These are phyloP conservation scores for Armadillidium nasatum DNA, from an alignment of 1,140 invertebrate species.

Conservation along the genomic window DNA sequence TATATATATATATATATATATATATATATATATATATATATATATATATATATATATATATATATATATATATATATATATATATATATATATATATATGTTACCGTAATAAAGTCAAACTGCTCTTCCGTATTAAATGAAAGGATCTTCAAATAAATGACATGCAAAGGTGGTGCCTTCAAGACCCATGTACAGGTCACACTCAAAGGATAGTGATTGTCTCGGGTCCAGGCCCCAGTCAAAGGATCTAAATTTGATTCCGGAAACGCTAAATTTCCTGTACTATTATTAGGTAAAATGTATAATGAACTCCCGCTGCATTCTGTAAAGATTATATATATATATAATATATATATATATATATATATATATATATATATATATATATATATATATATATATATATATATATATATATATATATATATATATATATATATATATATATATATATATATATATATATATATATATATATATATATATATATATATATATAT, in stretches of 20 bases:
- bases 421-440: slow-evolving; percentile 6
- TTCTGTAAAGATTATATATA: slow-evolving; percentile 10
- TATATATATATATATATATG: too few species aligned
- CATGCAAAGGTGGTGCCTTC: slow-evolving; percentile 17
- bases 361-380: not conserved
- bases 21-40: too few species aligned
- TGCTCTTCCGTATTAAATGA: slow-evolving; percentile 23
- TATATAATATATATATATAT: not conserved
- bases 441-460: slow-evolving; percentile 6
- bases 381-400: not conserved
- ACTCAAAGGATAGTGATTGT: slow-evolving; percentile 4
- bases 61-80: too few species aligned
- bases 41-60: too few species aligned
- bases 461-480: slow-evolving; percentile 21
- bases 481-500: slow-evolving; percentile 21
- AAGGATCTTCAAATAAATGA: slow-evolving; percentile 28
- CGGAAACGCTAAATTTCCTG: slow-evolving; percentile 2
- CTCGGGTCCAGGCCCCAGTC: not conserved
- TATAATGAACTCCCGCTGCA: not conserved
- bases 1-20: too few species aligned
- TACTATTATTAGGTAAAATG: slow-evolving; percentile 8
- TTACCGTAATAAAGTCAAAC: slow-evolving; percentile 22
- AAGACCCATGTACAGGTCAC: slow-evolving; percentile 21
- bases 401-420: slow-evolving; percentile 6
- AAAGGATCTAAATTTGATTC: slow-evolving; percentile 4